Base-by-base conservation (phyloP, 1,140 invertebrate genomes). In the Sinonovacula constricta region DNA sequence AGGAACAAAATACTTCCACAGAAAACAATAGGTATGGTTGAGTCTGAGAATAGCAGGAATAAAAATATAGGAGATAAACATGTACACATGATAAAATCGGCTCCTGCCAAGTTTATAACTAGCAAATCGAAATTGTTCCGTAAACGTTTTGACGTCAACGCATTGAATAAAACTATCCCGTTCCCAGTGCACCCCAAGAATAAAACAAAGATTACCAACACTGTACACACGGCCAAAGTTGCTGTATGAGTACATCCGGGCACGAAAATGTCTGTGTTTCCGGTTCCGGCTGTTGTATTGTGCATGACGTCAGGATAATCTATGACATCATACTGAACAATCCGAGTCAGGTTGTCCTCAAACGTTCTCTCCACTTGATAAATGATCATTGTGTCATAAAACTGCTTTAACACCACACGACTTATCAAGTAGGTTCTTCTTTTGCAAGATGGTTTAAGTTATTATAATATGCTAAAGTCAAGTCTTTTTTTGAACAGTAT, bases 11-110 rank as follows among this genome's bases (percentile, higher is more conserved):
- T 82, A 45, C 81, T 82, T 10, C 85, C 83, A 65, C 86, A 87
- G 56, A 87, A 87, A 34, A 84, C 68, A 49, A 66, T 79, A 2
- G 85, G 85, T 1, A 79, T 68, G 7, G 82, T 83, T 12, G 85
- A 84, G 31, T 83, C 76, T 0, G 78, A 66, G 67, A 84, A 87
- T 36, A 87, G 77, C 12, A 86, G 56, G 54, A 82, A 83, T 12
- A 87, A 69, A 63, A 85, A 87, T 15, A 83, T 79, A 1, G 86
- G 86, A 0, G 86, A 77, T 22, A 87, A 62, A 57, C 82, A 83
- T 12, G 81, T 78, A 34, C 85, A 87, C 36, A 86, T 70, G 4
- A 87, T 80, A 34, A 87, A 85, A 66, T 87, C 86, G 0, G 85
- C 76, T 14, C 79, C 83, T 4, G 86, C 83, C 5, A 87, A 70